Conservation (phyloP, 2,888 invertebrate species). For the Eustalomyia histrio region DNA sequence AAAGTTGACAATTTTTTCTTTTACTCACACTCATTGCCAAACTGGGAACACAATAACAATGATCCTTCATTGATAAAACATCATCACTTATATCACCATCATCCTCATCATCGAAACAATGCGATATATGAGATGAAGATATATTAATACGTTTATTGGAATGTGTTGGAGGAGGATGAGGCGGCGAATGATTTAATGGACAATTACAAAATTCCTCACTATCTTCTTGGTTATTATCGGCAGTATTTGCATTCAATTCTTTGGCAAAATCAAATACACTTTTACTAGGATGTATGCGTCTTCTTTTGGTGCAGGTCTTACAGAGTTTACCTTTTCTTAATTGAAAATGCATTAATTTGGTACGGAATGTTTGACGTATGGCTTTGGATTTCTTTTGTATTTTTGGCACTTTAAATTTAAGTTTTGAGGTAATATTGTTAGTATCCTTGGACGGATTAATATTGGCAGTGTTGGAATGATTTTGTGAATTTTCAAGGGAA, state of each 20-base stretch:
- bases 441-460: constrained; percentile 72
- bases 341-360: constrained; percentile 77
- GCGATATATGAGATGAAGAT: constrained; percentile 53
- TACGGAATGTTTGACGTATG: constrained; percentile 77
- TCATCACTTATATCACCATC: constrained; percentile 74
- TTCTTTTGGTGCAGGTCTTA: constrained; percentile 76
- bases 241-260: constrained; percentile 71
- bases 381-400: constrained; percentile 78
- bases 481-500: constrained; percentile 23
- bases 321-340: constrained; percentile 75
- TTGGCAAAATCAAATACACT: constrained; percentile 77
- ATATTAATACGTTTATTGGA: constrained; percentile 56
- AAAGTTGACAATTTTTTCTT: constrained; percentile 14
- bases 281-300: constrained; percentile 77
- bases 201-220: constrained; percentile 76
- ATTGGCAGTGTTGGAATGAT: constrained; percentile 52
- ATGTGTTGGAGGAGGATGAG: constrained; percentile 33
- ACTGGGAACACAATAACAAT: constrained; percentile 77
- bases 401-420: constrained; percentile 77
- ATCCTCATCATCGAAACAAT: constrained; percentile 68
- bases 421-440: constrained; percentile 68
- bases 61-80: constrained; percentile 76
- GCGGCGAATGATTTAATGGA: constrained; percentile 62
- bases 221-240: constrained; percentile 58
- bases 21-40: constrained; percentile 78